Evolutionary conservation across 2,113 vertebrate genomes (phyloP).

Genomic region (Pachycephala philippinensis): DNA sequence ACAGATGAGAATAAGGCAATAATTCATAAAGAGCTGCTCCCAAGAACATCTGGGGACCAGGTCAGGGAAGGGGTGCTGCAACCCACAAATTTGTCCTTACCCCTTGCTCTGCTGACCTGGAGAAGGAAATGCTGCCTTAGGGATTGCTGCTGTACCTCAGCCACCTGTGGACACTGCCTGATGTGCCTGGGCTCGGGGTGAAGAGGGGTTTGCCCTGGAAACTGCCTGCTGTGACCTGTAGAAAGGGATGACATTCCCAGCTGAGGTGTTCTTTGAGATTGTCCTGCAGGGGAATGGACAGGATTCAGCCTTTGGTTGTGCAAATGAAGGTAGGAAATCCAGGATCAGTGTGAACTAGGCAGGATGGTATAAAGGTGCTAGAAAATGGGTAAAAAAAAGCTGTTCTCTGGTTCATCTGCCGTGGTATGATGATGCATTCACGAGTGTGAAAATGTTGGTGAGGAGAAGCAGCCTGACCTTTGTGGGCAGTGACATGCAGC

Average conservation of each 20-base stretch:
- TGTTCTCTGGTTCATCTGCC: background rate
- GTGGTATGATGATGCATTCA: background rate
- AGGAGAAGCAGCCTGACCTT: background rate
- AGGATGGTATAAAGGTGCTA: background rate
- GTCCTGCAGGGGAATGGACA: background rate
- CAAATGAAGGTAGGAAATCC: background rate
- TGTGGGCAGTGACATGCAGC: rapidly evolving
- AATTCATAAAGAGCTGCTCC: background rate
- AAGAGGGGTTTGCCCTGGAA: background rate
- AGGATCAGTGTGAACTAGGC: background rate
- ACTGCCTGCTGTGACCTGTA: rapidly evolving
- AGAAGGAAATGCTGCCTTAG: background rate
- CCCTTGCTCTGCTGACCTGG: background rate
- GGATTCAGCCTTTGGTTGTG: background rate
- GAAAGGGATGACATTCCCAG: background rate
- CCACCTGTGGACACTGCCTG: rapidly evolving
- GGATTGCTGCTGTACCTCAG: background rate
- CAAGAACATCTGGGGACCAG: background rate
- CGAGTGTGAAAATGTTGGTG: background rate
- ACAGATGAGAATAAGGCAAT: background rate
- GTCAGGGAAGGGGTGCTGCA: background rate
- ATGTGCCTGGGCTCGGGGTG: background rate
- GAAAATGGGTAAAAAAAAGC: background rate
- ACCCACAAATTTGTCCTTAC: background rate
- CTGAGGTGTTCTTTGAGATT: background rate